Base-by-base conservation (phyloP, 2,888 invertebrate species). In the Tetragnatha montana region DNA sequence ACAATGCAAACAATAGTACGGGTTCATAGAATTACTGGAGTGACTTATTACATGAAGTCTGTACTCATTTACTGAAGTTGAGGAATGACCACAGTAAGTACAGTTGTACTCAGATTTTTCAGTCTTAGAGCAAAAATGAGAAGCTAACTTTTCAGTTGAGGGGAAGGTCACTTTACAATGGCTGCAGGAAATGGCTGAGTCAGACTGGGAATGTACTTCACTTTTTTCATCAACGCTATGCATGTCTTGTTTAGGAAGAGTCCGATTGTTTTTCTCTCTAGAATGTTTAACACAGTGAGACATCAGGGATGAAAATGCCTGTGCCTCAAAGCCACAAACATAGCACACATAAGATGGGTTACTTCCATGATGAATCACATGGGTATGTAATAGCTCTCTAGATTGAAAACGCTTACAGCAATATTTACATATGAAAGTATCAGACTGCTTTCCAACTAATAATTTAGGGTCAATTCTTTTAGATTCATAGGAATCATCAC, bases 21-120 rank as follows among this genome's bases (percentile, higher is more conserved):
- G 88, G 8, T 78, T 76, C 8, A 84, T 80, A 70, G 91, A 86
- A 82, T 91, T 88, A 22, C 88, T 86, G 35, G 86, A 75, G 35
- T 35, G 35, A 35, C 35, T 35, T 35, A 35, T 35, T 10, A 91
- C 75, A 91, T 91, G 91, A 76, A 70, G 69, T 6, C 87, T 85
- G 60, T 91, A 87, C 0, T 82, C 88, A 79, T 91, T 86, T 60
- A 88, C 70, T 10, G 91, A 82, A 60, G 47, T n/a, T 19, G 88
- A 88, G 17, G 86, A 10, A 70, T 91, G 74, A 12, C 91, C 84
- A 82, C 91, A 91, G 51, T 88, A 91, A 21, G 88, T 81, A 88
- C 91, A 91, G 8, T 71, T 82, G 68, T 88, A 91, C 71, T 87
- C 86, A 70, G 21, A 76, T 21, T 88, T 91, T 21, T 81, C 21